Base-by-base conservation (phyloP, 2,888 invertebrate genomes). In the Scotopteryx bipunctaria region DNA sequence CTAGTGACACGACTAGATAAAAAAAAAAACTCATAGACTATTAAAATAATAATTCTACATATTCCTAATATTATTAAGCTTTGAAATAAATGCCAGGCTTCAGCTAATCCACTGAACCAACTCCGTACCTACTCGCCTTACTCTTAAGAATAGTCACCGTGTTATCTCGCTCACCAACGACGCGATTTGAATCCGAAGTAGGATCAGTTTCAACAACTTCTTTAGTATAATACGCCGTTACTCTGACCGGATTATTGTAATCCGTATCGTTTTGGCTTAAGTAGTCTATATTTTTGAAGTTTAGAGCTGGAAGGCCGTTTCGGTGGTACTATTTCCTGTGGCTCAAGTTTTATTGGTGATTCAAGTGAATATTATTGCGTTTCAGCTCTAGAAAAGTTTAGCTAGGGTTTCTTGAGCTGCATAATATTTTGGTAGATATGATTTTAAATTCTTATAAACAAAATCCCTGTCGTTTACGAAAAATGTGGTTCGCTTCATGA, bases 171-270 rank as follows among this genome's bases (percentile, higher is more conserved):
- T 65, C 63, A 59, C 66, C 62, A 57, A 61, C 61, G 64, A 68
- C 71, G 67, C 63, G 65, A 57, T 61, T 63, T 63, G 72, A 73
- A 72, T 72, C 59, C 57, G 21, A 72, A 69, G 64, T 67, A 65
- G 64, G 69, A 67, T 59, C 47, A 54, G 48, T 59, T 37, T 47
- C 60, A 61, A 64, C 49, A 60, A 63, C 53, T 63, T 58, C 48
- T 58, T 60, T 42, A 50, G 53, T 46, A 55, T 53, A 48, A 66
- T 66, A 61, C 60, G 65, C 64, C 58, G 66, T 71, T 71, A 69
- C 67, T 68, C 63, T 55, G 56, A 65, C 61, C 56, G 66, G 72
- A 71, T 73, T 66, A 69, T 62, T 66, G 66, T 72, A 71, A 73
- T 70, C 69, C 66, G 43, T 64, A 65, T 61, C 60, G 67, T 58